phyloP scores from a whole-genome alignment of 2,113 vertebrate genomes.

The Hypocryptadius cinnamomeus region DNA sequence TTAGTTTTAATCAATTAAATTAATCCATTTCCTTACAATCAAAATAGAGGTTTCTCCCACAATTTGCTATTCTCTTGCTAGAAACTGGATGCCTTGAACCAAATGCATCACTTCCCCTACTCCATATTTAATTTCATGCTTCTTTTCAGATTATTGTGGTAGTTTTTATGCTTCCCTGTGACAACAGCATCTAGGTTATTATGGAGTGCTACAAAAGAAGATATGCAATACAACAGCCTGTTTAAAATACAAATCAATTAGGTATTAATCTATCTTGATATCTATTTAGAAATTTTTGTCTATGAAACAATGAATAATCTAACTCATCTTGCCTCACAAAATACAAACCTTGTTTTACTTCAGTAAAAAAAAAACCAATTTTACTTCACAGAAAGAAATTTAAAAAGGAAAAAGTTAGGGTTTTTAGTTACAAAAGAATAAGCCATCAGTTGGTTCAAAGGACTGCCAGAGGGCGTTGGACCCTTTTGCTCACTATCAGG shows the following conservation, averaged over 20 bases:
- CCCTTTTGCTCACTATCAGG: conserved; percentile 15
- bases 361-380: too few species aligned
- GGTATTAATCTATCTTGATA: neutral
- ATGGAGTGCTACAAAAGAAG: neutral
- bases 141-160: neutral
- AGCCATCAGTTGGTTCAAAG: neutral
- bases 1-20: neutral
- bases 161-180: neutral
- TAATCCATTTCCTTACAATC: neutral
- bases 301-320: neutral
- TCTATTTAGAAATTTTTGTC: neutral
- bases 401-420: neutral
- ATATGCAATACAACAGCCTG: neutral
- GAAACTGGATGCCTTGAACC: neutral
- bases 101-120: neutral
- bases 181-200: neutral
- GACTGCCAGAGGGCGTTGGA: neutral
- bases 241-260: neutral
- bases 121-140: neutral
- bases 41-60: neutral
- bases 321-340: neutral
- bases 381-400: neutral
- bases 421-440: neutral
- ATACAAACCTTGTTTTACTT: neutral
- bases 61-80: neutral